Percentiles rank a stretch among this genome's conserved stretches.
Conservation (phyloP, 2,888 invertebrate genomes). For the Drosophila mimetica region DNA sequence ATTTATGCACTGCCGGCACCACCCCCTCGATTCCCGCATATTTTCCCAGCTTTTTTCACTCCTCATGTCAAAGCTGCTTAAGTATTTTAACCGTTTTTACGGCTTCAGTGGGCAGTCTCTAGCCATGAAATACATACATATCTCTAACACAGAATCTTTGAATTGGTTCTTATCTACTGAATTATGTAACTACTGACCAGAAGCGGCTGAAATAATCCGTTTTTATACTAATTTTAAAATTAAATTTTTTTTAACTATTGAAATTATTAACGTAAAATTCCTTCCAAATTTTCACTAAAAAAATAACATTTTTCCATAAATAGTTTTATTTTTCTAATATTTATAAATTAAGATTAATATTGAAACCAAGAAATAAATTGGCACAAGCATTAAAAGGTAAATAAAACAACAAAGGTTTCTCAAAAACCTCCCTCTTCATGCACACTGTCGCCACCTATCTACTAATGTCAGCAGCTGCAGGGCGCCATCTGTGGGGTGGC, state of each 20-base stretch:
- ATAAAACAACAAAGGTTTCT: neutral
- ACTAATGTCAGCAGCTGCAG: neutral
- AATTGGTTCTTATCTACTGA: neutral
- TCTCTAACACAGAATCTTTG: neutral
- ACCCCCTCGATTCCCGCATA: neutral
- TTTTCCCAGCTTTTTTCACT: conserved; percentile 9
- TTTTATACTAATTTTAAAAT: too few species aligned
- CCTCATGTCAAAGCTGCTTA: conserved; percentile 28
- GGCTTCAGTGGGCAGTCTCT: conserved; percentile 11
- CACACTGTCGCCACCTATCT: conserved; percentile 61
- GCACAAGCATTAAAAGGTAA: neutral
- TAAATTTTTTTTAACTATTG: too few species aligned
- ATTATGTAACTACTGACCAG: too few species aligned
- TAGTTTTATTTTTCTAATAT: too few species aligned
- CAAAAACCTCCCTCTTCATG: neutral
- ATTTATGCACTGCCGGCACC: conserved; percentile 58
- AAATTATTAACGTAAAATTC: too few species aligned
- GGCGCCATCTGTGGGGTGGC: conserved; percentile 61
- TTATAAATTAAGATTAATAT: too few species aligned
- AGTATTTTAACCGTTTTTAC: conserved; percentile 27
- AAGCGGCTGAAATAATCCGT: too few species aligned
- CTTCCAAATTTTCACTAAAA: too few species aligned
- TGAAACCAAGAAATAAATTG: neutral
- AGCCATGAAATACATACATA: neutral
- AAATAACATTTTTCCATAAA: too few species aligned